These are phyloP conservation scores for Epistrophella euchroma DNA, from an alignment of 2,888 invertebrate genomes.

Conservation along the genomic window DNA sequence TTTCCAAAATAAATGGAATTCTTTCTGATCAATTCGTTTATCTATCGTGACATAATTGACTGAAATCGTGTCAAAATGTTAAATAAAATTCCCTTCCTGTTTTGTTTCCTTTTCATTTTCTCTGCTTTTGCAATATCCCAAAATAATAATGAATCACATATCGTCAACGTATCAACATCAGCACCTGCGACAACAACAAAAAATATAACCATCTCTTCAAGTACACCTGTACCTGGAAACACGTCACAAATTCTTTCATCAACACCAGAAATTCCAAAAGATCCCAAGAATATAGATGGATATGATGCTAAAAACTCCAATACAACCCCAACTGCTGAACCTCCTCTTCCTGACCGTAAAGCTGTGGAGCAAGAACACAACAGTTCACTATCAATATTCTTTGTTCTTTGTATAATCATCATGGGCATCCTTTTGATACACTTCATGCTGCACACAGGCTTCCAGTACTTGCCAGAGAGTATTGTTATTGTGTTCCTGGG, in stretches of 20 bases:
- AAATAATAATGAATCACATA: conserved; percentile 46
- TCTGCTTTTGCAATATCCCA: conserved; percentile 16
- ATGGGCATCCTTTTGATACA: conserved; percentile 97
- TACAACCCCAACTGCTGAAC: conserved; percentile 88
- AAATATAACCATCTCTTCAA: not conserved
- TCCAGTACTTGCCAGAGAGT: conserved; percentile 98
- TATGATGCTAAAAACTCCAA: conserved; percentile 45
- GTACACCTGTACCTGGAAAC: conserved; percentile 37
- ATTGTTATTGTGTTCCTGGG: conserved; percentile 98
- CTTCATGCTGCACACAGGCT: conserved; percentile 96
- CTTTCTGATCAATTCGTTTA: conserved; percentile 1
- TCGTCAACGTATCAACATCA: conserved; percentile 17
- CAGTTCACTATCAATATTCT: conserved; percentile 98
- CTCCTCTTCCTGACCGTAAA: conserved; percentile 93
- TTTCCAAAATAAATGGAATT: conserved; percentile 56
- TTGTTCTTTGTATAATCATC: conserved; percentile 97
- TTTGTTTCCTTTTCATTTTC: conserved; percentile 24
- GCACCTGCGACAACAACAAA: conserved; percentile 33
- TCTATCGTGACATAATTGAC: conserved; percentile 47
- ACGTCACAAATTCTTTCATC: conserved; percentile 34
- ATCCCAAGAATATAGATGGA: not conserved
- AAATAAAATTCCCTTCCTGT: conserved; percentile 14
- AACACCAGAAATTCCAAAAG: conserved; percentile 2
- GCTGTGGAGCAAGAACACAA: conserved; percentile 98
- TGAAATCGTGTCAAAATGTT: conserved; percentile 45